Base-by-base conservation (phyloP, 1,140 invertebrate species). In the Vanessa atalanta region DNA sequence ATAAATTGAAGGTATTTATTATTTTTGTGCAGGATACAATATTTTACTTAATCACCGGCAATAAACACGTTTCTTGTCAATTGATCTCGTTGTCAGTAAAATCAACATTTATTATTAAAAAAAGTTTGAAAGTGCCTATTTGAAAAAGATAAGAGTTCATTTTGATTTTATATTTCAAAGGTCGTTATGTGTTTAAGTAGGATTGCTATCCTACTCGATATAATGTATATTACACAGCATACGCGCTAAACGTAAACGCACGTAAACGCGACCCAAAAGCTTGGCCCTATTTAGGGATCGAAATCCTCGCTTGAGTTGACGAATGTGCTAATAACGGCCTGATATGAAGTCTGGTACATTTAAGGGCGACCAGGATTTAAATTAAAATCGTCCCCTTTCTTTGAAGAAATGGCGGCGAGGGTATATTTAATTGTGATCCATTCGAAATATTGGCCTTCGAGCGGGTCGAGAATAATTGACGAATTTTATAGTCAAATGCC, bases 331-430 rank as follows among this genome's bases (percentile, higher is more conserved):
- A 78, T 80, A 78, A 79, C 75, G 72, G 75, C 50, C 71, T 72
- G 78, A 78, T 72, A 79, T 79, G 70, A 69, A 73, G 64, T 72
- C 64, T 47, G 65, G 65, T 76, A 74, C 74, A 76, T 75, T 55
- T 79, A 76, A 84, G 83, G 84, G 83, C 80, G 78, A 83, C 37
- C 37, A 43, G 37, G 82, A 82, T 88, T 89, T 84, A 89, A 91
- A 91, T 88, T 90, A 88, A 90, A 90, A 85, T 71, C 77, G 47
- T 78, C 81, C 84, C 84, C 83, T 83, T 87, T 88, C 83, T 83
- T 88, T 88, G 80, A 88, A 88, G 86, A 87, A 87, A 87, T 79
- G 77, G 64, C 76, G 70, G 75, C 71, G 75, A 82, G 84, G 86
- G 80, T 77, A 43, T 43, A 83, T 88, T 83, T 88, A 89, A 91